These are phyloP conservation scores for Uria lomvia DNA, from an alignment of 2,113 vertebrate genomes.

Conservation along the genomic window DNA sequence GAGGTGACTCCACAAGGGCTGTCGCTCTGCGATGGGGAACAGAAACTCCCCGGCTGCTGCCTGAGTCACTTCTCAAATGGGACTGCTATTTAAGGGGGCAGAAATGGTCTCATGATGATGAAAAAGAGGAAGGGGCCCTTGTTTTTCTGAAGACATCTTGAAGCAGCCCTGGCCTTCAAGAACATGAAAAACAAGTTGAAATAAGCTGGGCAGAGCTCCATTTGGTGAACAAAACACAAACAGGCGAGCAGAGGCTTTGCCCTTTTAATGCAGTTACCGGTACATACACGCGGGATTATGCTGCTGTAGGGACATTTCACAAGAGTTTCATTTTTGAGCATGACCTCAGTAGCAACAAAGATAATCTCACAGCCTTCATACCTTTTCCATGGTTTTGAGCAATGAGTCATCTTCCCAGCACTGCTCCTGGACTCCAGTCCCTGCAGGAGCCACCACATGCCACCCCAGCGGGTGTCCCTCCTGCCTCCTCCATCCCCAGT, in stretches of 20 bases:
- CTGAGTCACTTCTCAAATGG: neutral
- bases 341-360: neutral
- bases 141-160: conserved; percentile 9
- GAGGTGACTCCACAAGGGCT: neutral
- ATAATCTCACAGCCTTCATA: neutral
- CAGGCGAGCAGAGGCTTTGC: neutral
- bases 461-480: neutral
- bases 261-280: neutral
- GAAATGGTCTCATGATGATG: neutral
- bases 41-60: neutral
- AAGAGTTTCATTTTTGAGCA: neutral
- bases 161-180: neutral
- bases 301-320: neutral
- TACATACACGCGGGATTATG: fast-evolving
- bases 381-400: neutral
- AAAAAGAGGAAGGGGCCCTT: conserved; percentile 21
- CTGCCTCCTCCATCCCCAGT: neutral
- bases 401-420: neutral
- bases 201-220: neutral
- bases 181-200: neutral
- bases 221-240: neutral
- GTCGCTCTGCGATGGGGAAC: neutral
- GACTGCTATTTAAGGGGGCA: neutral
- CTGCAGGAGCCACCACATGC: fast-evolving
- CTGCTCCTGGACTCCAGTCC: neutral